phyloP scores from a whole-genome alignment of 2,888 invertebrate genomes.

The Rhimphoctona megacephalus region DNA sequence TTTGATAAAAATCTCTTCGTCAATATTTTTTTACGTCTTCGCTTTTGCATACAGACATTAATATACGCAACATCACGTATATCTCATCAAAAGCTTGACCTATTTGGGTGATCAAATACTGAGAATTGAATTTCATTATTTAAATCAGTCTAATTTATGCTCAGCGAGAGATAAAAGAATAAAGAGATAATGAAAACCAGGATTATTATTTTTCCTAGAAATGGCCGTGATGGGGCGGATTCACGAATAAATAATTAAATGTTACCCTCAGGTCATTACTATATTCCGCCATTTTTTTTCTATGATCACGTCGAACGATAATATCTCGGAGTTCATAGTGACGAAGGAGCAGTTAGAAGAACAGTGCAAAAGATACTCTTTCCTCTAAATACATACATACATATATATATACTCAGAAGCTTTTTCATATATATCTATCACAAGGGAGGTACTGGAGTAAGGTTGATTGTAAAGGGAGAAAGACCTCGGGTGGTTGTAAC shows the following conservation, averaged over 20 bases:
- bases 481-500: conserved; percentile 60
- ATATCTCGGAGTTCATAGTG: conserved; percentile 38
- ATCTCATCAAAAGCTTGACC: conserved; percentile 3
- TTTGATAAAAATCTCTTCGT: not conserved
- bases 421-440: not conserved
- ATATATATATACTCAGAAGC: not conserved
- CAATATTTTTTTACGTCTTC: not conserved
- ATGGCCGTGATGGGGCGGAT: not conserved
- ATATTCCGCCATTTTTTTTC: not conserved
- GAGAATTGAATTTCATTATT: conserved; percentile 12
- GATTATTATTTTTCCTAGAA: not conserved
- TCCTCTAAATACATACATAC: conserved; percentile 23
- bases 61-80: not conserved
- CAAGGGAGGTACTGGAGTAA: conserved; percentile 70
- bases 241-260: not conserved
- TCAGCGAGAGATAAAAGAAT: not conserved
- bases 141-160: not conserved
- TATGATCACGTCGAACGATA: conserved; percentile 22
- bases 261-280: not conserved
- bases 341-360: conserved; percentile 71
- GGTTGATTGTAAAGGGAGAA: conserved; percentile 82
- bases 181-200: not conserved
- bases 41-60: not conserved
- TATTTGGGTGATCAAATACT: not conserved
- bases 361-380: conserved; percentile 69